These are phyloP conservation scores for Creontiades dilutus DNA, from an alignment of 2,888 invertebrate genomes.

Conservation along the genomic window DNA sequence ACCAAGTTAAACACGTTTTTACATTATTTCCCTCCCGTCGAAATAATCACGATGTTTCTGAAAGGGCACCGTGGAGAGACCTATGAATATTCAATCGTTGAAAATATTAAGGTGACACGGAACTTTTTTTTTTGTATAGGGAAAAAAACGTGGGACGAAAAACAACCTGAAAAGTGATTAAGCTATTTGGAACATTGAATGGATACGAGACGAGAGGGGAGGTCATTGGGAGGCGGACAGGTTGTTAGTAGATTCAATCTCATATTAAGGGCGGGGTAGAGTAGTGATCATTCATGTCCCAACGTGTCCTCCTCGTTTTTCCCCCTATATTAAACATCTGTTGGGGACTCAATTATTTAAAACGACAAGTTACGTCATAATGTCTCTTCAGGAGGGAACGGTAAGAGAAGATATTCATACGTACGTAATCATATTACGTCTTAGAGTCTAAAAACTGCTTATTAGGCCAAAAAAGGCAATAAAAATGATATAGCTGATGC, in stretches of 20 bases:
- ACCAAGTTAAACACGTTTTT: slow-evolving; percentile 27
- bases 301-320: too few species aligned
- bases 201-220: neutral
- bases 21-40: slow-evolving; percentile 14
- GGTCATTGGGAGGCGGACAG: neutral
- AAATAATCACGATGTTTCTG: neutral
- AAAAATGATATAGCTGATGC: too few species aligned
- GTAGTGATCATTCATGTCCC: too few species aligned
- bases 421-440: too few species aligned
- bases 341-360: too few species aligned
- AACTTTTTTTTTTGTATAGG: neutral
- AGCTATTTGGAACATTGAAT: neutral
- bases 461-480: too few species aligned
- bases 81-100: slow-evolving; percentile 14
- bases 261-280: neutral
- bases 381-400: too few species aligned
- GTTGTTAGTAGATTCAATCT: neutral
- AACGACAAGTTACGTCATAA: too few species aligned
- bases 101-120: neutral
- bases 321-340: too few species aligned
- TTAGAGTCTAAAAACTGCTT: too few species aligned
- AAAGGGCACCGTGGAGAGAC: neutral
- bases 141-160: neutral
- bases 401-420: too few species aligned
- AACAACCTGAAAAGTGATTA: slow-evolving; percentile 9